A percentile compares a stretch with the other conserved stretches of the same genome.
Evolutionary conservation across 2,888 invertebrate species (phyloP).

Genomic region (Philereme transversata): DNA sequence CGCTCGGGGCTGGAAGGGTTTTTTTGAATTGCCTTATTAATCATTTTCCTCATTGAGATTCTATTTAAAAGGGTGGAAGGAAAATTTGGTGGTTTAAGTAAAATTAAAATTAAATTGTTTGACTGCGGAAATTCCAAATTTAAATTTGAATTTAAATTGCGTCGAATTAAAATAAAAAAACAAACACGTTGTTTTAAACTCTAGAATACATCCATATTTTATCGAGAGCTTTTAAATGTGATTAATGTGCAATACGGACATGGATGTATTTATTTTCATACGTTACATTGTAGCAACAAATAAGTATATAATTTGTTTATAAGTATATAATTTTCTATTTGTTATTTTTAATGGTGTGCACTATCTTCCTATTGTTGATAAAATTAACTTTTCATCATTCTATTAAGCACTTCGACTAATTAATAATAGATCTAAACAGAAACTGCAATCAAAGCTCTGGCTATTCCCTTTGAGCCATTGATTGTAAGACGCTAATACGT

Average conservation of each 20-base stretch:
- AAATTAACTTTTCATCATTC: too few relatives aligned
- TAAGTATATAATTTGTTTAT: too few relatives aligned
- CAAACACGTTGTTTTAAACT: too few relatives aligned
- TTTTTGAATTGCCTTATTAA: conserved; percentile 5
- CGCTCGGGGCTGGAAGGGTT: not conserved
- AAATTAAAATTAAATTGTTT: not conserved
- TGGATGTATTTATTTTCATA: too few relatives aligned
- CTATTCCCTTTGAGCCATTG: conserved; percentile 7
- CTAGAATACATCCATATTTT: too few relatives aligned
- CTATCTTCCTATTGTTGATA: too few relatives aligned
- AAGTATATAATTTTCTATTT: too few relatives aligned
- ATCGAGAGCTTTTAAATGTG: too few relatives aligned
- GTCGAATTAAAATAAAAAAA: not conserved
- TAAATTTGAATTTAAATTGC: not conserved
- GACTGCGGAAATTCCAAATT: not conserved
- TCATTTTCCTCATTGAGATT: not conserved
- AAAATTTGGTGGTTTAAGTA: not conserved
- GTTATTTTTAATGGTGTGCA: too few relatives aligned
- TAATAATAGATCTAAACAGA: not conserved
- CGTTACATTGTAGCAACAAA: too few relatives aligned
- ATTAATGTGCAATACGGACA: too few relatives aligned
- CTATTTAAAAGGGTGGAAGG: conserved; percentile 5
- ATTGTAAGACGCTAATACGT: conserved; percentile 10
- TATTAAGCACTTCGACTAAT: not conserved
- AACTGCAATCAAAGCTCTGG: conserved; percentile 9